Base-by-base conservation (phyloP, 1,140 invertebrate genomes). In the Bombyx mandarina region DNA sequence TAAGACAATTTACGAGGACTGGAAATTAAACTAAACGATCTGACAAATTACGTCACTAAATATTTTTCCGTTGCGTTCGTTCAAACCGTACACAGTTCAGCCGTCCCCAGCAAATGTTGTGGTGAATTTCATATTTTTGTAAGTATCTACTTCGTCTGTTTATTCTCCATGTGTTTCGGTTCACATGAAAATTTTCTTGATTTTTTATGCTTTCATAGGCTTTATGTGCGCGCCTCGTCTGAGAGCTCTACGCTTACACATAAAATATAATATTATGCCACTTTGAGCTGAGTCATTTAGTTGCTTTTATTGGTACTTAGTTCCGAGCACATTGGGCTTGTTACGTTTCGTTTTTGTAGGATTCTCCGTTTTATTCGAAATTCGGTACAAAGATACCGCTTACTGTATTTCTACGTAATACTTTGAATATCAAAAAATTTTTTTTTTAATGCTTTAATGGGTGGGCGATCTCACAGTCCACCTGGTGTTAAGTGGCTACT, bases 111-210 rank as follows among this genome's bases (percentile, higher is more conserved):
- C 75, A 86, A 86, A 86, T 85, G 82, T 83, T 85, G 82, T 83
- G 82, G 83, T 85, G 83, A 86, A 86, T 87, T 85, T 87, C 84
- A 87, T 87, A 87, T 87, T 87, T 87, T 87, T 87, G 84, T 83
- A 82, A 86, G 83, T 87, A 87, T 87, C 82, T 87, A 82, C 82
- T 74, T 69, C 73, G 81, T 81, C 75, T 85, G 84, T 84, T 85
- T 87, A 87, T 85, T 85, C 79, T 79, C 73, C 84, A 87, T 85
- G 77, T 87, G 84, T 87, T 85, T 82, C 66, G 82, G 84, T 87
- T 87, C 84, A 84, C 84, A 87, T 87, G 82, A 77, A 71, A 75
- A 77, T 83, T 48, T 87, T 86, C 78, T 83, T 80, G 69, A 79
- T 85, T 86, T 86, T 85, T 87, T 84, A 84, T 78, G 83, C 83